phyloP scores from a whole-genome alignment of 2,113 vertebrate species.

The Hippolais icterina region DNA sequence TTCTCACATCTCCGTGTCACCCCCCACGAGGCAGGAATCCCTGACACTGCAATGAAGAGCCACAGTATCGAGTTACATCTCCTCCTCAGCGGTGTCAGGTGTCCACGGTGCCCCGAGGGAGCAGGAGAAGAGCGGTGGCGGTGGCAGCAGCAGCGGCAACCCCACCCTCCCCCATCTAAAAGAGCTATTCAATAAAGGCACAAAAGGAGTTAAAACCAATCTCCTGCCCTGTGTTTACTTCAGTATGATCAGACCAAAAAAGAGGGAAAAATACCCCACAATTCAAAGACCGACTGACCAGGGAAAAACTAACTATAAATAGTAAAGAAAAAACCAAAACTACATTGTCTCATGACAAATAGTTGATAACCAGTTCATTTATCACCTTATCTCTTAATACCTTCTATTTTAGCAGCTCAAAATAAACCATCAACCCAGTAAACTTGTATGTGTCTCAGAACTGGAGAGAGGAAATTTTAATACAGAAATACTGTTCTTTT shows the following conservation, averaged over 20 bases:
- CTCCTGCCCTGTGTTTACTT: too few relatives aligned
- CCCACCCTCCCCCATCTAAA: too few relatives aligned
- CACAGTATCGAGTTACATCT: too few relatives aligned
- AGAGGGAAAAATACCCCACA: rapidly evolving
- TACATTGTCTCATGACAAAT: background rate
- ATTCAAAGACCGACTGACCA: background rate
- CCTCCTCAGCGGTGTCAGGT: too few relatives aligned
- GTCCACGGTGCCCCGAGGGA: too few relatives aligned
- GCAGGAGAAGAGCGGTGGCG: too few relatives aligned
- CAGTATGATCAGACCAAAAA: background rate
- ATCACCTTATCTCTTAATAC: background rate
- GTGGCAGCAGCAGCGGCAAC: too few relatives aligned
- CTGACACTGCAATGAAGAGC: too few relatives aligned
- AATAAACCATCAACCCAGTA: background rate
- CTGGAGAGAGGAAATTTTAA: background rate
- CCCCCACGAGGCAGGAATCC: too few relatives aligned
- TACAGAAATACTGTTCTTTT: background rate
- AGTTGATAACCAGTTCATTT: background rate
- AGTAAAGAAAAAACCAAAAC: background rate
- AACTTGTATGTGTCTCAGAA: background rate
- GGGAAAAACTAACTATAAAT: background rate
- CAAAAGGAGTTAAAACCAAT: too few relatives aligned
- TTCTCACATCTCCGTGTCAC: too few relatives aligned
- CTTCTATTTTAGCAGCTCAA: background rate
- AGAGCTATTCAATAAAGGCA: too few relatives aligned